Evolutionary conservation across 2,888 invertebrate genomes (phyloP), one percentile per base, ranked within the genome.

Genomic region (Desoria tigrina): DNA sequence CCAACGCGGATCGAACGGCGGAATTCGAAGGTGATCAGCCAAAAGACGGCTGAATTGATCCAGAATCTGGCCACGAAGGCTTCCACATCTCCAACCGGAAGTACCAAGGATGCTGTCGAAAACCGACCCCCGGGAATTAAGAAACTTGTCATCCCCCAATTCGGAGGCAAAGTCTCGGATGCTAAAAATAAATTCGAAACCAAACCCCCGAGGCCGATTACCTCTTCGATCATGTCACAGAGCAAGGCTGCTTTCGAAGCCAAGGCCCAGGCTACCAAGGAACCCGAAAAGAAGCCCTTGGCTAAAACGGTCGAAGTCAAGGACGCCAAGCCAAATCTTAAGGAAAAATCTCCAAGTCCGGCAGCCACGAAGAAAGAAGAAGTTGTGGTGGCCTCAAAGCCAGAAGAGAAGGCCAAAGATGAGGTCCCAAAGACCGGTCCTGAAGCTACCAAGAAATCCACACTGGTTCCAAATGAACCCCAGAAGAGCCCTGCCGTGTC

Each of bases 131-230:
- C 65, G n/a, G 61, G 65, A 14, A 65, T 73, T 39, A 91, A 90
- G 80, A 92, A 91, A 80, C 84, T 91, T 58, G 86, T 90, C 72
- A 88, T 92, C 78, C 89, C 91, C 32, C 84, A 85, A 37, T 90
- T 91, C 18, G n/a, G n/a, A n/a, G n/a, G n/a, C n/a, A 92, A 89
- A 79, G 92, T 93, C 1, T 90, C 90, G 60, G 92, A 89, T 78
- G 92, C 90, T 75, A 92, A 92, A 76, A 89, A 89, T 77, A 91
- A 90, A 77, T 93, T 91, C 65, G 76, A 76, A 53, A 49, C 64
- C 1, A 74, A 73, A 50, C 73, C 75, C 3, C 72, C 74, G 27
- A 65, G 71, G 28, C 74, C 74, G 4, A 60, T 74, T 0, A 68
- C 61, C 16, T 54, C 64, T 1, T 68, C 71, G 1, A 55, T 66